phyloP scores from a whole-genome alignment of 1,140 invertebrate species.

The Megathymus violae region DNA sequence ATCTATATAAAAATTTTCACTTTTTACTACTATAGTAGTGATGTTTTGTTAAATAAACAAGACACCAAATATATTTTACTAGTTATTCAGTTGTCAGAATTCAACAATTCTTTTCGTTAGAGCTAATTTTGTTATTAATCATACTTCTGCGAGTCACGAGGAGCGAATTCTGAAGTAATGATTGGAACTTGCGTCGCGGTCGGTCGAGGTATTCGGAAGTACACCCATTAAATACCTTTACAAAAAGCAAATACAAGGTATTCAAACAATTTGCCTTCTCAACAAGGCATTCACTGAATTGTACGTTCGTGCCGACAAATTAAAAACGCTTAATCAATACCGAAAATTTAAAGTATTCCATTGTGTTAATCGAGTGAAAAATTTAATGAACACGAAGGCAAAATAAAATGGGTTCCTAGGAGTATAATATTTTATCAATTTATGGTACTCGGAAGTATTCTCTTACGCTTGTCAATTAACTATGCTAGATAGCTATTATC shows the following conservation, averaged over 20 bases:
- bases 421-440: slow-evolving; percentile 36
- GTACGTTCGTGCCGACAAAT: slow-evolving; percentile 24
- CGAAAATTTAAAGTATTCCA: slow-evolving; percentile 26
- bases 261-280: slow-evolving; percentile 1
- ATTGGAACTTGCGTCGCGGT: too few relatives aligned
- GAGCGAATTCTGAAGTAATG: too few relatives aligned
- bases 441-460: slow-evolving; percentile 49
- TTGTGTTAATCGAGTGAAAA: slow-evolving; percentile 8
- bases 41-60: too few relatives aligned
- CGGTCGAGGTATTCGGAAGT: neutral
- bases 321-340: slow-evolving; percentile 16
- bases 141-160: too few relatives aligned
- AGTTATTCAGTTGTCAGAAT: too few relatives aligned
- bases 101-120: too few relatives aligned
- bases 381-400: neutral
- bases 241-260: neutral
- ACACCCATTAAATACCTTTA: neutral
- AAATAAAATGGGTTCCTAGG: slow-evolving; percentile 19
- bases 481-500: slow-evolving; percentile 61
- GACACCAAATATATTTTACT: too few relatives aligned
- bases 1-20: too few relatives aligned
- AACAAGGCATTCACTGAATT: slow-evolving; percentile 6
- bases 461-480: slow-evolving; percentile 56
- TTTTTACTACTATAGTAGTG: too few relatives aligned
- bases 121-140: too few relatives aligned